Evolutionary conservation across 2,113 vertebrate species (phyloP).

Genomic region (Python bivittatus): DNA sequence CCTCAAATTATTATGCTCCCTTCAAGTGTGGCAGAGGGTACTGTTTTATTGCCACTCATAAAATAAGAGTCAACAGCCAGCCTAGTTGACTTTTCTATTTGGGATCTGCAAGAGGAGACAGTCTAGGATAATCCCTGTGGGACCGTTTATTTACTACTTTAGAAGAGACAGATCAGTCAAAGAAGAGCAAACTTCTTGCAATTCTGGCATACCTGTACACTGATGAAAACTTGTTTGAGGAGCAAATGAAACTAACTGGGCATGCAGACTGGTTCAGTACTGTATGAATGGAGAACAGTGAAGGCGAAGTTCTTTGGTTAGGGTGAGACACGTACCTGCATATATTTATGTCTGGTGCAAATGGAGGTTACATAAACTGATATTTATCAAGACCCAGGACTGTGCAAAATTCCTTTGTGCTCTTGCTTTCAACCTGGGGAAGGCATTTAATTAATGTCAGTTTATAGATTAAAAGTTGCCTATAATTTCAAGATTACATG

Average conservation of each 20-base stretch:
- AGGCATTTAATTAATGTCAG: background rate
- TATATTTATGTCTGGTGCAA: background rate
- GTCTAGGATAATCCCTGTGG: no score
- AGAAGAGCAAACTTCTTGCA: background rate
- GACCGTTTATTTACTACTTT: background rate
- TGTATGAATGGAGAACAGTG: background rate
- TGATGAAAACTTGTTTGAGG: no score
- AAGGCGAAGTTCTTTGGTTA: background rate
- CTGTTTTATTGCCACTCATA: background rate
- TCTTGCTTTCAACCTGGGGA: background rate
- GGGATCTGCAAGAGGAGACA: no score
- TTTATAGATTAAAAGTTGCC: background rate
- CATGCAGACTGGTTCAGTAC: background rate
- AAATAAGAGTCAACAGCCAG: no score
- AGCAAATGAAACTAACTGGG: background rate
- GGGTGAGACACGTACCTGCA: no score
- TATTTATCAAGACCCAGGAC: no score
- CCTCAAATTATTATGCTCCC: background rate
- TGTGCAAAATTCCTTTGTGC: no score
- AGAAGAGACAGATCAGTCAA: background rate
- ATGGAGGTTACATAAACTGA: background rate
- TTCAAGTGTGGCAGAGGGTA: background rate
- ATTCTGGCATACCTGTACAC: background rate
- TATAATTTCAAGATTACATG: background rate
- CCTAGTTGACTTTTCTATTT: no score